Evolutionary conservation across 2,888 invertebrate species (phyloP), one percentile per base, ranked within the genome.

Genomic region (Dryadula phaetusa): DNA sequence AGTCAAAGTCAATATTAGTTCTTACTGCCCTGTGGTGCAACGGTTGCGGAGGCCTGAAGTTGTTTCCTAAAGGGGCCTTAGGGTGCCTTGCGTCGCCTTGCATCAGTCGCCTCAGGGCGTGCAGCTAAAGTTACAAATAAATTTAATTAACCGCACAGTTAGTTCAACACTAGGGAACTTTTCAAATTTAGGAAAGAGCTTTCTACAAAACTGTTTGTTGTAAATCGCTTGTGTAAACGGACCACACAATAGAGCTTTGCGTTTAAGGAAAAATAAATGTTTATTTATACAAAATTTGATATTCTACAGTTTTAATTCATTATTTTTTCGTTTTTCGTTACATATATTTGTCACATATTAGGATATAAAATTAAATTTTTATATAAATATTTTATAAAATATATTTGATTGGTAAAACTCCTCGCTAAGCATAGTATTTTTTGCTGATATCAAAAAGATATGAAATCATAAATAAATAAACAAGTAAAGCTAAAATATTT

Each of bases 1-100:
- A 94, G 86, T 96, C 96, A 91, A 98, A 98, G 93, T 99, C 98
- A 88, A 99, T 99, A 93, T 99, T 99, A 77, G 99, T 99, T 87
- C 99, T 94, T 75, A 99, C 96, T 66, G 98, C 96, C 77, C 99
- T 95, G 92, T 98, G 98, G 90, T 99, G 96, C 71, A 99, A 94
- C 64, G 97, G 97, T 90, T 98, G 98, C 58, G 97, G 96, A 67
- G 99, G 99, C 82, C 99, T 94, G 92, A 96, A 98, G 94, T 99
- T 99, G 94, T 98, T 98, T 78, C 97, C 98, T 85, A 99, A 94
- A 22, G 97, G 97, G 62, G 97, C 97, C 88, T 96, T 97, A 52
- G 97, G 97, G 87, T 96, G 96, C 80, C 95, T 95, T 78, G 95
- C 95, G 84, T 97, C 97, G 72, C 98, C 97, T 87, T 97, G 97